A percentile compares a stretch with the other conserved stretches of the same genome.
Evolutionary conservation across 2,113 vertebrate species (phyloP).

Genomic region (Gnathonemus longibarbis): DNA sequence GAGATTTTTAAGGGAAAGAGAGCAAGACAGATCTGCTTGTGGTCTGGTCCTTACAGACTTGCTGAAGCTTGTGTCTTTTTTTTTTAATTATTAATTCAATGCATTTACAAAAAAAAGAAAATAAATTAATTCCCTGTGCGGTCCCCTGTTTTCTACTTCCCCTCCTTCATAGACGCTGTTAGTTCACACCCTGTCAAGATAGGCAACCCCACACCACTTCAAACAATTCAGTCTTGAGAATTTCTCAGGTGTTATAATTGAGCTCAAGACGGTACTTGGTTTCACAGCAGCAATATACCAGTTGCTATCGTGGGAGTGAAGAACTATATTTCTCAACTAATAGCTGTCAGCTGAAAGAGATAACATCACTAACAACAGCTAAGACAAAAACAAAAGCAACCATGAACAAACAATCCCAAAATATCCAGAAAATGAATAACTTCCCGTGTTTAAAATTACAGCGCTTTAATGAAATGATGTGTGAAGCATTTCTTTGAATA

Average conservation of each 20-base stretch:
- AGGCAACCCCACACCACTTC: background rate
- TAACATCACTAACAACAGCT: background rate
- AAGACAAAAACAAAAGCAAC: background rate
- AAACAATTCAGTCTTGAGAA: background rate
- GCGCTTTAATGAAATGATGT: background rate
- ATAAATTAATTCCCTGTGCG: background rate
- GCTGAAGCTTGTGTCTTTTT: background rate
- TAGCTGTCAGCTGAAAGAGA: conserved; percentile 18
- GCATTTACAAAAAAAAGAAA: background rate
- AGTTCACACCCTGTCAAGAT: background rate
- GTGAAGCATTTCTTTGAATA: background rate
- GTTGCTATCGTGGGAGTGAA: conserved; percentile 49
- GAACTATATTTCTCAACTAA: conserved; percentile 29
- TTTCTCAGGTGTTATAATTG: conserved; percentile 61
- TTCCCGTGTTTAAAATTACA: background rate
- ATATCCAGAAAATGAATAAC: background rate
- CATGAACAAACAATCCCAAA: conserved; percentile 9
- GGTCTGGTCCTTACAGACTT: background rate
- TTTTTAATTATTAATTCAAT: background rate
- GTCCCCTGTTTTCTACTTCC: background rate
- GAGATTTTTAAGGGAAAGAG: background rate
- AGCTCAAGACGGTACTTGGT: conserved; percentile 47
- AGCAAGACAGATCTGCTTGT: background rate
- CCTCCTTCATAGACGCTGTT: background rate
- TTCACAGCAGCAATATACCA: conserved; percentile 18